Percentiles rank a stretch among this genome's conserved stretches.
Conservation (phyloP, 2,797 vertebrate genomes). For the Chloroceryle inda region DNA sequence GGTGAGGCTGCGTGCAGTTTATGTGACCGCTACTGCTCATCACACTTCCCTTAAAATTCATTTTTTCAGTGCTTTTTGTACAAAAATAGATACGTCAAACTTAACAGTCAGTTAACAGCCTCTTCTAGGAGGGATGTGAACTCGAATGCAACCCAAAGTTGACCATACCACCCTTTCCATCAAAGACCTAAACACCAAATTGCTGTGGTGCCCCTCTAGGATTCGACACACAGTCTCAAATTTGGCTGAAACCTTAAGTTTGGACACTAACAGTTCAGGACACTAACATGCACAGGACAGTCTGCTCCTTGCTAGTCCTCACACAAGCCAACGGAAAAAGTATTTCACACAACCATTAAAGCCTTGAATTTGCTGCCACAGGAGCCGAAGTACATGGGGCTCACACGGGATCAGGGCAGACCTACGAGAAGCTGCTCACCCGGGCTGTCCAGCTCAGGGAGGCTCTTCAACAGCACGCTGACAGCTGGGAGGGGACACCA, state of each 20-base stretch:
- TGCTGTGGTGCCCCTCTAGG: neutral
- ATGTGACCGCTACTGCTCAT: rapidly evolving
- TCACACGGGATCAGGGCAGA: neutral
- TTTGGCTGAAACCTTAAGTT: neutral
- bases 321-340: neutral
- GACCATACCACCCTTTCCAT: neutral
- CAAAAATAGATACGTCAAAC: neutral
- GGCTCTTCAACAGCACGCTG: neutral
- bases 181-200: neutral
- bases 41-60: neutral
- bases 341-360: neutral
- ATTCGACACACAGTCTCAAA: rapidly evolving
- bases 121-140: neutral
- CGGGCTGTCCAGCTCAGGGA: neutral
- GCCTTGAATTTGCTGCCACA: rapidly evolving
- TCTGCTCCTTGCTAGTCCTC: neutral
- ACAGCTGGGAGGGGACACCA: neutral
- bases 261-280: neutral
- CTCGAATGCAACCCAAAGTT: neutral
- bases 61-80: neutral
- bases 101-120: neutral
- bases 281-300: rapidly evolving
- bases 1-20: neutral
- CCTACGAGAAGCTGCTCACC: rapidly evolving
- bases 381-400: rapidly evolving